These are phyloP conservation scores for Dryoscopus gambensis DNA, from an alignment of 2,113 vertebrate genomes.

Conservation along the genomic window DNA sequence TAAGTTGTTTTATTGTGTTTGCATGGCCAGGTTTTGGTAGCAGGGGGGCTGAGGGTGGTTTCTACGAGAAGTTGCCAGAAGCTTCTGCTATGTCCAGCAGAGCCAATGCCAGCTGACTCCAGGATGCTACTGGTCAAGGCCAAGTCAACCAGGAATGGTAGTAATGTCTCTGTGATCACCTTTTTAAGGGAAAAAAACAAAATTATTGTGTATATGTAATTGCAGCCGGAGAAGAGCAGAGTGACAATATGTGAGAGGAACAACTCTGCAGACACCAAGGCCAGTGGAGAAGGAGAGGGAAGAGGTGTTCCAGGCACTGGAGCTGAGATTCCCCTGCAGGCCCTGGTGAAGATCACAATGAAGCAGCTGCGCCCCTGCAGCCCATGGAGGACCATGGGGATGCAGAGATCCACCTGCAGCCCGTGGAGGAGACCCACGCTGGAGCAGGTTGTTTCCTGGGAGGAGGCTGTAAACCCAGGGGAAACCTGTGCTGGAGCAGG, in stretches of 20 bases:
- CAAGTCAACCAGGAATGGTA: no score
- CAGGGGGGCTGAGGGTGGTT: accelerated
- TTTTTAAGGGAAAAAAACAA: background rate
- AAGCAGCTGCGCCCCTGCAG: background rate
- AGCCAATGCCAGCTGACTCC: background rate
- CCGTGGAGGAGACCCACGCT: background rate
- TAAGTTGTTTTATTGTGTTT: background rate
- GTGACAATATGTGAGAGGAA: background rate
- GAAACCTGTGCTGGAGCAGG: background rate
- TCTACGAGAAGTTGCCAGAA: background rate
- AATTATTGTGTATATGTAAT: no score
- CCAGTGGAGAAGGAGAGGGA: background rate
- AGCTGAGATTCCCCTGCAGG: background rate
- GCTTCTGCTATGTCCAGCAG: background rate
- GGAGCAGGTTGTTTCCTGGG: background rate
- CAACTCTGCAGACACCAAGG: no score
- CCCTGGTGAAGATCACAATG: accelerated
- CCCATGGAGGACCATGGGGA: no score
- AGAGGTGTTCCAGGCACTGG: background rate
- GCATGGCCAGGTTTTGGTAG: background rate
- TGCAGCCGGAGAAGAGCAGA: background rate
- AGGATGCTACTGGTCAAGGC: background rate
- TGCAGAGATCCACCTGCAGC: background rate
- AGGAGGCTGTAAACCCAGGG: background rate
- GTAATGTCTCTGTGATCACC: background rate